phyloP scores from a whole-genome alignment of 2,888 invertebrate species.

The Dasypolia templi region DNA sequence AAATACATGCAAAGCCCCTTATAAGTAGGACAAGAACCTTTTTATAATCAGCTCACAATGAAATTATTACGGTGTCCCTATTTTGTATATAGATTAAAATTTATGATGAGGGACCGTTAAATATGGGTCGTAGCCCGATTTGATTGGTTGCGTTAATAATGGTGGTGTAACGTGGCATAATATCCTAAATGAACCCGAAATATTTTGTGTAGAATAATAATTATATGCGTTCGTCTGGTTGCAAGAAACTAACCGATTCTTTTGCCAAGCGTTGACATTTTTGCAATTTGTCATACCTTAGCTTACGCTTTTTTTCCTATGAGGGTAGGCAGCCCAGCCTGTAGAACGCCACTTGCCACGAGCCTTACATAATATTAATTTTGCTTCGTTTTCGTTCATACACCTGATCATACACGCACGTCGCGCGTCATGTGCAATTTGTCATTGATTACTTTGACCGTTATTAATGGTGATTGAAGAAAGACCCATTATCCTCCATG shows the following conservation, averaged over 20 bases:
- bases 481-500: neutral
- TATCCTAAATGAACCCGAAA: neutral
- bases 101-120: constrained; percentile 49
- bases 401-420: neutral
- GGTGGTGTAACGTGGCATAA: constrained; percentile 15
- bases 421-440: neutral
- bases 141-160: constrained; percentile 44
- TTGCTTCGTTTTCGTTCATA: neutral
- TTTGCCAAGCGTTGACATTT: neutral
- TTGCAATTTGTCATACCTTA: neutral
- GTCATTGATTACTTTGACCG: too few relatives aligned
- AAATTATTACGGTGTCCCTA: constrained; percentile 69
- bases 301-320: neutral
- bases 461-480: neutral
- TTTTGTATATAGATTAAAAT: constrained; percentile 65
- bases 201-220: neutral
- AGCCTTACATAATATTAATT: neutral
- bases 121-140: constrained; percentile 35
- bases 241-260: neutral
- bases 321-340: neutral
- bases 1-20: neutral
- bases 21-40: constrained; percentile 61
- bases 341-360: neutral
- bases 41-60: constrained; percentile 73
- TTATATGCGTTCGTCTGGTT: neutral